These are phyloP conservation scores for Uromys caudimaculatus DNA, from an alignment of 2,797 vertebrate genomes.

Conservation along the genomic window DNA sequence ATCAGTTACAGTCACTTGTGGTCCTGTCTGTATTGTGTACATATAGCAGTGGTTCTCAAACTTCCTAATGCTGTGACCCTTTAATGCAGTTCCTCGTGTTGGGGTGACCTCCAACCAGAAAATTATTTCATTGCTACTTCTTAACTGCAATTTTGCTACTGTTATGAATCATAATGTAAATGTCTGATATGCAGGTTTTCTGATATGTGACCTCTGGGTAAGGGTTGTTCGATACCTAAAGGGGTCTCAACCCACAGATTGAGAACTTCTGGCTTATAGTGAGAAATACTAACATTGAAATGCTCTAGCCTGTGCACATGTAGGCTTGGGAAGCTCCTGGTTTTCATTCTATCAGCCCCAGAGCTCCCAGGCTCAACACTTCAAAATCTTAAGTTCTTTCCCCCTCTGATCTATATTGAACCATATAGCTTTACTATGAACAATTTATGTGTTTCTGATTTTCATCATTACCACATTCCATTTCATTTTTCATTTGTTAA, in stretches of 20 bases:
- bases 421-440: background rate
- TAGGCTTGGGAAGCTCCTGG: background rate
- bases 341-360: background rate
- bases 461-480: background rate
- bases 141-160: background rate
- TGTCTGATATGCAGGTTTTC: background rate
- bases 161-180: background rate
- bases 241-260: background rate
- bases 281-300: conserved; percentile 25
- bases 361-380: background rate
- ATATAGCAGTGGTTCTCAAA: background rate
- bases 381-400: background rate
- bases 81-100: background rate
- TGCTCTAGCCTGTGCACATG: background rate
- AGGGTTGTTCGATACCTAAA: background rate
- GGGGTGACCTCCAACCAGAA: background rate
- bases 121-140: background rate
- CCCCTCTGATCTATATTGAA: conserved; percentile 9
- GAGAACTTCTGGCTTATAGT: background rate
- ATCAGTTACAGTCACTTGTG: conserved; percentile 21
- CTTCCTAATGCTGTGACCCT: background rate
- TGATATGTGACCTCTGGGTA: background rate
- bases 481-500: conserved; percentile 7
- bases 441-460: background rate
- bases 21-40: background rate